Base-by-base conservation (phyloP, 2,888 invertebrate species). In the Cetonia aurata region DNA sequence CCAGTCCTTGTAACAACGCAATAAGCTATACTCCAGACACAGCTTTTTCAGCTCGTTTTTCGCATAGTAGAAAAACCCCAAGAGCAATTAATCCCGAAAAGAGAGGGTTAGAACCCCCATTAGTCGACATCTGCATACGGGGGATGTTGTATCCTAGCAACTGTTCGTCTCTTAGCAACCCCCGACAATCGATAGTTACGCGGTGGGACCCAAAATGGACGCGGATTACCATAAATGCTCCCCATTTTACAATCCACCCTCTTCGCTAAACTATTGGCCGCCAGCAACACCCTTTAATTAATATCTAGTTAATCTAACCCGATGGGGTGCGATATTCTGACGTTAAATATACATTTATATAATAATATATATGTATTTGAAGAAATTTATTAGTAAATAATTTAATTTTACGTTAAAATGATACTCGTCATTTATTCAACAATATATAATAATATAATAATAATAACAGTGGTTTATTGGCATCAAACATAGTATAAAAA, bases 131-230 rank as follows among this genome's bases (percentile, higher is more conserved):
- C 74, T 75, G 75, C 75, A 75, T 75, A 75, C 71, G 70, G 71
- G 73, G 25, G 74, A 72, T 73, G 73, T 57, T 69, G 75, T 75
- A 72, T 71, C 75, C 74, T 73, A 73, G 75, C 74, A 75, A 74
- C 74, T 57, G 42, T 59, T 72, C 74, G 75, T 69, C 67, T 73
- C 77, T 74, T 76, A 74, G 77, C 77, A 75, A 77, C 77, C 71
- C 71, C 53, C 68, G 73, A 42, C 72, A 74, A 77, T 77, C 77
- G 74, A 77, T 77, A 77, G 73, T 74, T 72, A 72, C 77, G 74
- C 76, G 74, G 72, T 75, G 77, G 77, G 77, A 77, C 75, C 73
- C 75, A 77, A 77, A 77, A 77, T 77, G 77, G 77, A 77, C 75
- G 77, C 74, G 74, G 74, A 77, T 77, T 77, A 77, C 74, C 76